Percentiles rank a stretch among this genome's conserved stretches.
Conservation (phyloP, 2,113 vertebrate genomes). For the Lagopus muta region DNA sequence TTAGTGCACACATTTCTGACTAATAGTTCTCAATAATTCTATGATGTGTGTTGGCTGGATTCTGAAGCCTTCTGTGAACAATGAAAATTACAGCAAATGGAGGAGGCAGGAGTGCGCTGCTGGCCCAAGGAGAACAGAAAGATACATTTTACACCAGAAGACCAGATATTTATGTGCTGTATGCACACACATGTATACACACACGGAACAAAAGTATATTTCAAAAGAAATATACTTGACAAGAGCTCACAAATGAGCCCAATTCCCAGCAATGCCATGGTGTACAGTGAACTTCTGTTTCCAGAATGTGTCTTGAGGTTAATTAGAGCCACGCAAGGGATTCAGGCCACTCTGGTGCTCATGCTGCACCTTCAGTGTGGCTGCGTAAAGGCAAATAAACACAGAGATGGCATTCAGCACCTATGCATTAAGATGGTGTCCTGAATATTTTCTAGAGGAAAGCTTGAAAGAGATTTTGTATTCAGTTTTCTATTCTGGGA, state of each 20-base stretch:
- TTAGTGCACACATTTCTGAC: slow-evolving; percentile 10
- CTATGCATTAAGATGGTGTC: not conserved
- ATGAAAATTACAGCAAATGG: not conserved
- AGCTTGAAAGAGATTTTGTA: not conserved
- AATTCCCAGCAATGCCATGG: not conserved
- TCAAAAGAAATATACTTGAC: not conserved
- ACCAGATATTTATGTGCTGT: not conserved
- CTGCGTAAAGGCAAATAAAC: not conserved
- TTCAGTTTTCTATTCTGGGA: not conserved
- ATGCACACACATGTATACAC: no score
- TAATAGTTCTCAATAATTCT: not conserved
- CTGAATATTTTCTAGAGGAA: not conserved
- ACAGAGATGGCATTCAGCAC: not conserved
- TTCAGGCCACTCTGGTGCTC: not conserved
- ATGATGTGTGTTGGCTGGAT: slow-evolving; percentile 2
- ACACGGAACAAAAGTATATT: not conserved
- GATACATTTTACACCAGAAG: not conserved
- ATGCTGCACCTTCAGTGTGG: not conserved
- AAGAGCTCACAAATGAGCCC: not conserved
- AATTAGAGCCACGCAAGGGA: accelerated
- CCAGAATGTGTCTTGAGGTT: not conserved
- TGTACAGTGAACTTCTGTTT: not conserved
- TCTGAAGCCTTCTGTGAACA: slow-evolving; percentile 8
- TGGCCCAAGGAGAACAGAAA: not conserved
- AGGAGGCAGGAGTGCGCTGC: not conserved